phyloP scores from a whole-genome alignment of 2,113 vertebrate genomes.

The Colossoma macropomum region DNA sequence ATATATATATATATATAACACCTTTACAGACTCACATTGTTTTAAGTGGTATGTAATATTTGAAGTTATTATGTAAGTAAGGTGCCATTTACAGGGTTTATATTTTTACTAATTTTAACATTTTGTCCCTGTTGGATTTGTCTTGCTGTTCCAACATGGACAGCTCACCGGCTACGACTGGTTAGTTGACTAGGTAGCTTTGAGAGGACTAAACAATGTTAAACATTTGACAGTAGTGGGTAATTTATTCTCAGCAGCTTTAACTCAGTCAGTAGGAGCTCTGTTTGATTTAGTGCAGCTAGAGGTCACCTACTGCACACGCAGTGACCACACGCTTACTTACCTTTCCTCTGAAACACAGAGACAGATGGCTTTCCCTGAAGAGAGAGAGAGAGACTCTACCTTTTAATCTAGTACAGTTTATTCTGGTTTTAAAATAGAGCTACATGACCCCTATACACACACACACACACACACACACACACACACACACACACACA shows the following conservation, averaged over 20 bases:
- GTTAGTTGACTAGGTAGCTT: background rate
- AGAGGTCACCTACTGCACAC: constrained; percentile 36
- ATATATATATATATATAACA: no score
- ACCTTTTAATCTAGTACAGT: constrained; percentile 34
- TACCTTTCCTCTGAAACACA: constrained; percentile 44
- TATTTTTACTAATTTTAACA: no score
- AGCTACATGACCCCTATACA: no score
- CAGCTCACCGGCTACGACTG: no score
- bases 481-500: background rate
- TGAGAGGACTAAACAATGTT: background rate
- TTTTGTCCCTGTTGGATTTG: no score
- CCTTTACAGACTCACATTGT: no score
- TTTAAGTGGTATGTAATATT: no score
- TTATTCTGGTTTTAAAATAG: no score
- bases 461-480: background rate
- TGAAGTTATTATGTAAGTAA: no score
- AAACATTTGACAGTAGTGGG: background rate
- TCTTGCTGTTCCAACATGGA: no score
- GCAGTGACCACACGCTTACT: constrained; percentile 37
- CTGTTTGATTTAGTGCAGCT: constrained; percentile 25
- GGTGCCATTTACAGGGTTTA: no score
- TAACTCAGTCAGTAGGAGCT: background rate
- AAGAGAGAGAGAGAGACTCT: constrained; percentile 25
- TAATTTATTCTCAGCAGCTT: constrained; percentile 20
- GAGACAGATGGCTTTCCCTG: constrained; percentile 51